Conservation (phyloP, 2,113 vertebrate genomes). For the Prinia subflava region DNA sequence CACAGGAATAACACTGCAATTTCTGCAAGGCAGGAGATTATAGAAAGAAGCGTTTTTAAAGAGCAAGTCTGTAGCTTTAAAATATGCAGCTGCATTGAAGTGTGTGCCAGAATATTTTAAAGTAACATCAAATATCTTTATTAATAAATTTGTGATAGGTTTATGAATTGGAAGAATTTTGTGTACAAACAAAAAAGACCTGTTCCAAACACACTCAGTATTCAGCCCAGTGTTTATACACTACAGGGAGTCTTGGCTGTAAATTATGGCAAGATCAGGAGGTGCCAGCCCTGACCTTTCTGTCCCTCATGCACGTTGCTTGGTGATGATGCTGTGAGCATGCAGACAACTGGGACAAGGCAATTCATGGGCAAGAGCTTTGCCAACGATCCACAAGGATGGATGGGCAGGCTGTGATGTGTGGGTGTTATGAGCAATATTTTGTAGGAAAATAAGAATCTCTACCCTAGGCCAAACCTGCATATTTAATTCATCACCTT, state of each 20-base stretch:
- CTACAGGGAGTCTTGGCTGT: background rate
- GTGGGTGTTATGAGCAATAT: background rate
- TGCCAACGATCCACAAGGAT: background rate
- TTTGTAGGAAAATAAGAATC: background rate
- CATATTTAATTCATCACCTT: conserved; percentile 23
- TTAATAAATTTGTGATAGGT: conserved; percentile 54
- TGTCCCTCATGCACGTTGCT: background rate
- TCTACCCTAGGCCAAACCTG: background rate
- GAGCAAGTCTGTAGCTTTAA: conserved; percentile 53
- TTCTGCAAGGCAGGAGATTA: background rate
- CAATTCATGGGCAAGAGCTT: background rate
- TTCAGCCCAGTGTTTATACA: background rate
- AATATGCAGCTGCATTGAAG: conserved; percentile 47
- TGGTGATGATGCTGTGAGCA: background rate
- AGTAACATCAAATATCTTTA: conserved; percentile 62
- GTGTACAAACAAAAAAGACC: background rate
- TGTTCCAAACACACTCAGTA: background rate
- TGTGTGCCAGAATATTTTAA: conserved; percentile 71
- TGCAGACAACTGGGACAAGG: background rate
- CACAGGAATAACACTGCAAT: background rate
- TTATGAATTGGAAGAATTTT: conserved; percentile 34
- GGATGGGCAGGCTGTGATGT: background rate
- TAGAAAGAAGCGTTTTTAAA: background rate
- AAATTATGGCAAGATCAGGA: background rate
- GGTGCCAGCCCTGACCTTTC: conserved; percentile 38